phyloP scores from a whole-genome alignment of 2,888 invertebrate species.

The Dexiosoma caninum region DNA sequence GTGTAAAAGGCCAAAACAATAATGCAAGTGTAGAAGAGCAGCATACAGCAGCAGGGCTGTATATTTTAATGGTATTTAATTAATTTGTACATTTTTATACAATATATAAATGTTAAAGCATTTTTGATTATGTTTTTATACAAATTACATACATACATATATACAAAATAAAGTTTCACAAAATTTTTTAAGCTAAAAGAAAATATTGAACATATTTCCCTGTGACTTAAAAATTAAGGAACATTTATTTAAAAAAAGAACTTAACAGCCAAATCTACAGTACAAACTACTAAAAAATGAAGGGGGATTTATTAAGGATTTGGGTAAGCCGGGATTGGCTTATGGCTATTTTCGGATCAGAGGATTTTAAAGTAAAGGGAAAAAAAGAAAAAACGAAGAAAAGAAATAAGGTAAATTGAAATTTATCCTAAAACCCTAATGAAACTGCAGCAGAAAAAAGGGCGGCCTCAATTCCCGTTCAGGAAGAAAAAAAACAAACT shows the following conservation, averaged over 20 bases:
- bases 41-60: slow-evolving; percentile 2
- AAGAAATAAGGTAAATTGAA: slow-evolving; percentile 38
- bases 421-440: slow-evolving; percentile 64
- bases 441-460: slow-evolving; percentile 30
- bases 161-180: slow-evolving; percentile 36
- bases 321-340: slow-evolving; percentile 81
- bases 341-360: slow-evolving; percentile 77
- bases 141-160: slow-evolving; percentile 66
- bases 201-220: neutral
- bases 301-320: slow-evolving; percentile 78
- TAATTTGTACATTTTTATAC: too few species aligned
- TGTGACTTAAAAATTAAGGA: neutral
- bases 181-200: neutral
- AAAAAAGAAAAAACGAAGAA: slow-evolving; percentile 41
- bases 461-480: slow-evolving; percentile 8
- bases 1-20: too few species aligned
- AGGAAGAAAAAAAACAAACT: neutral
- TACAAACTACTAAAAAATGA: slow-evolving; percentile 78
- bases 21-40: too few species aligned
- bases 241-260: neutral
- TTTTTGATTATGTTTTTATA: slow-evolving; percentile 65
- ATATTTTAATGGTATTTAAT: neutral
- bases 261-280: slow-evolving; percentile 17
- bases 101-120: slow-evolving; percentile 53
- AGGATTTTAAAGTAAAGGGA: slow-evolving; percentile 63